Conservation (phyloP, 2,888 invertebrate species). For the Zygothrica quintamaculata region DNA sequence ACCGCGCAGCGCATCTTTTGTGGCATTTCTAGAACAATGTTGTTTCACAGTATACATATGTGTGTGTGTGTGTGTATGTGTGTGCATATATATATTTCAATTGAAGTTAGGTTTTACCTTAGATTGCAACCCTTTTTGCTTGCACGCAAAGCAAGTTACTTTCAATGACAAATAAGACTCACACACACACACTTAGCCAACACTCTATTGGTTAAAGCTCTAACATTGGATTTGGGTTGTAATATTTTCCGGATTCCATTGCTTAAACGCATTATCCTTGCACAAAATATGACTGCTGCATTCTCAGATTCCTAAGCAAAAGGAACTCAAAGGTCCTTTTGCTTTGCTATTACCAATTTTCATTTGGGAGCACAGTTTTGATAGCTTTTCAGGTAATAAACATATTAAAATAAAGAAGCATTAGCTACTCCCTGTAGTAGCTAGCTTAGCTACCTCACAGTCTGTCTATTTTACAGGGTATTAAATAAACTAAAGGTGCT, state of each 20-base stretch:
- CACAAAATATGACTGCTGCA: too few species aligned
- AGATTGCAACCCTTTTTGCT: conserved; percentile 41
- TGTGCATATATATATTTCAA: conserved; percentile 7
- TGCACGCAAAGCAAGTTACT: conserved; percentile 47
- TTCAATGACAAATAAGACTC: conserved; percentile 45
- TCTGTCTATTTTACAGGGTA: neutral
- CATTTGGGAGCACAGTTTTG: too few species aligned
- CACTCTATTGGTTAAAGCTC: neutral
- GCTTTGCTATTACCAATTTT: too few species aligned
- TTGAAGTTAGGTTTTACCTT: conserved; percentile 15
- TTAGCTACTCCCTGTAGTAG: too few species aligned
- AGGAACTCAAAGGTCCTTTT: too few species aligned
- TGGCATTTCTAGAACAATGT: conserved; percentile 43
- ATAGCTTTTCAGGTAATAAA: too few species aligned
- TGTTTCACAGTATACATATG: conserved; percentile 4
- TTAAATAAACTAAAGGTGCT: neutral
- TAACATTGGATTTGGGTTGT: too few species aligned
- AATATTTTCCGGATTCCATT: too few species aligned
- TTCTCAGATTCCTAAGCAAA: too few species aligned
- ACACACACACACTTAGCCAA: conserved; percentile 3
- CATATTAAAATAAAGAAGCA: too few species aligned
- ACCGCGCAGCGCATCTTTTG: conserved; percentile 63
- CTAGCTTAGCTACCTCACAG: neutral
- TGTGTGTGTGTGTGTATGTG: conserved; percentile 1
- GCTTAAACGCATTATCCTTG: too few species aligned